These are phyloP conservation scores for Oasisia sp. DNA, from an alignment of 2,888 invertebrate species.

Conservation along the genomic window DNA sequence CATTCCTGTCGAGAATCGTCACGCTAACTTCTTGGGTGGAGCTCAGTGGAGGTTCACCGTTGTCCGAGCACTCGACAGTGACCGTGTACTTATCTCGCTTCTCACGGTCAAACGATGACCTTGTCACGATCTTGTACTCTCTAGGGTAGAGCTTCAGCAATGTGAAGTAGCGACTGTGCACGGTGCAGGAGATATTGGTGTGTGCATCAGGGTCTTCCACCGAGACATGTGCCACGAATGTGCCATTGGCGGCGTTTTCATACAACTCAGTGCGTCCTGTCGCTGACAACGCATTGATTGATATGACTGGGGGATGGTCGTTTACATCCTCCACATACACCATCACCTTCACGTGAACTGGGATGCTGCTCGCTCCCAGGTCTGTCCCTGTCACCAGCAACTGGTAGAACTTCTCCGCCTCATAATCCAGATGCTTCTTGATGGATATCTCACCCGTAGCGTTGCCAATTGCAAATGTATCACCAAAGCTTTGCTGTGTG, in stretches of 20 bases:
- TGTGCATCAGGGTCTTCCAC: constrained; percentile 31
- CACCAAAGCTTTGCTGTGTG: constrained; percentile 42
- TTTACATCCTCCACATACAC: constrained; percentile 40
- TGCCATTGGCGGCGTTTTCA: constrained; percentile 33
- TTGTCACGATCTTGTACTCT: constrained; percentile 39
- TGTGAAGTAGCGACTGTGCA: constrained; percentile 26
- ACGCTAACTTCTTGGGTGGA: constrained; percentile 80
- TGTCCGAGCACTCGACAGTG: constrained; percentile 35
- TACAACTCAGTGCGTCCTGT: constrained; percentile 34
- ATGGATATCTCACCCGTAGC: constrained; percentile 38
- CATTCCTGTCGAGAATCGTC: constrained; percentile 85
- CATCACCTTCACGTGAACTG: constrained; percentile 33
- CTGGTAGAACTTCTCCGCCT: constrained; percentile 27
- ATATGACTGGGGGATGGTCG: constrained; percentile 38
- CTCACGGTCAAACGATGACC: constrained; percentile 37
- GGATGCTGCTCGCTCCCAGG: constrained; percentile 27
- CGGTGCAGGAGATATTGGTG: background rate
- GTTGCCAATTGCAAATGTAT: constrained; percentile 35
- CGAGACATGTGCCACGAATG: constrained; percentile 17
- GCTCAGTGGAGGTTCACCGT: constrained; percentile 32
- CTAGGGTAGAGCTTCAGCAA: constrained; percentile 30
- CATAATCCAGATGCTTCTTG: constrained; percentile 35
- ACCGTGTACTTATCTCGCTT: constrained; percentile 24
- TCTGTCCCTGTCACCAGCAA: constrained; percentile 37
- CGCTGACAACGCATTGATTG: constrained; percentile 33